Conservation (phyloP, 2,797 vertebrate genomes). For the Etheostoma nigrum region DNA sequence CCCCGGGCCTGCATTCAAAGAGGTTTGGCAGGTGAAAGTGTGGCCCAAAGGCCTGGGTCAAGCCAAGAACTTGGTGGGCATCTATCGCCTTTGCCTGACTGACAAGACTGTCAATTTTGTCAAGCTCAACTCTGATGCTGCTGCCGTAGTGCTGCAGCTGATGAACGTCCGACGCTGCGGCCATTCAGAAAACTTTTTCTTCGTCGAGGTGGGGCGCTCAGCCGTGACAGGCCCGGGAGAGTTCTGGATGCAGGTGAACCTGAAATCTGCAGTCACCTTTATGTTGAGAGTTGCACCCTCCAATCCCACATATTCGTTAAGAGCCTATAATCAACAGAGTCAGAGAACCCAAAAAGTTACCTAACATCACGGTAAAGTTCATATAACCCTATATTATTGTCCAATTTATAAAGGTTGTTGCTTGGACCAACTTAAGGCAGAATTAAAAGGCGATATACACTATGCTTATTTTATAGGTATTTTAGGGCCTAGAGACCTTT, state of each 20-base stretch:
- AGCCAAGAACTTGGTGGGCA: slow-evolving; percentile 85
- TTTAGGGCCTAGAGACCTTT: neutral
- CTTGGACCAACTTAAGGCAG: neutral
- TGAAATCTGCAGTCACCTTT: slow-evolving; percentile 28
- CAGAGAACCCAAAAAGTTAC: slow-evolving; percentile 20
- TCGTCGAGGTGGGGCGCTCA: slow-evolving; percentile 89
- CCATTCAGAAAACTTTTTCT: slow-evolving; percentile 91
- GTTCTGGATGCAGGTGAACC: slow-evolving; percentile 87
- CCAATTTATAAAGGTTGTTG: neutral
- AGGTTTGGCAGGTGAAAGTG: slow-evolving; percentile 91
- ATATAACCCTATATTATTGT: slow-evolving; percentile 16
- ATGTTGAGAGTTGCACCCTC: slow-evolving; percentile 22
- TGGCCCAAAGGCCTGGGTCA: slow-evolving; percentile 89
- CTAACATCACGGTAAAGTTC: neutral
- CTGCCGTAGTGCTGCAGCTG: slow-evolving; percentile 87
- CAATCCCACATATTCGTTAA: slow-evolving; percentile 10
- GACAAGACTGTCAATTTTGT: slow-evolving; percentile 89
- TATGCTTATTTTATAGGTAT: neutral
- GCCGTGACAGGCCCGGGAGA: slow-evolving; percentile 87
- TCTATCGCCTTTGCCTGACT: slow-evolving; percentile 88
- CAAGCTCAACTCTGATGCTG: slow-evolving; percentile 88
- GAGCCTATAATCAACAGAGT: slow-evolving; percentile 32
- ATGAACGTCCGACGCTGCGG: slow-evolving; percentile 90
- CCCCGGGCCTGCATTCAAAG: slow-evolving; percentile 88
- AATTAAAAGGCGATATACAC: neutral